Base-by-base conservation (phyloP, 2,113 vertebrate genomes). In the Erythrocercus mccallii region DNA sequence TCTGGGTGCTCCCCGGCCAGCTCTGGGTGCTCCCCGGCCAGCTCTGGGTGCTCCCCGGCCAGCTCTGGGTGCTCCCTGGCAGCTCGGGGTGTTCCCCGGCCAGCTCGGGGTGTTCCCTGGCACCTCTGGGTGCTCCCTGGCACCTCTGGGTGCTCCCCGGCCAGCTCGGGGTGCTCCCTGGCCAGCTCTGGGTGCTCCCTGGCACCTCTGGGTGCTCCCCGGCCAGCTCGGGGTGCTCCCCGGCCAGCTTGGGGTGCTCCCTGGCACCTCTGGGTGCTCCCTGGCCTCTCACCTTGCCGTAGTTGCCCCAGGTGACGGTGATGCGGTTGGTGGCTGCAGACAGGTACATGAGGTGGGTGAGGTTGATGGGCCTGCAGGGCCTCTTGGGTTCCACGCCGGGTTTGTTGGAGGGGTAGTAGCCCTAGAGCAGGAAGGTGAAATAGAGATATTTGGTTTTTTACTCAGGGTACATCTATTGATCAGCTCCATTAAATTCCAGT, bases 371-470 rank as follows among this genome's bases (percentile, higher is more conserved):
- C 40, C 99, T 98, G 97, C 99, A 99, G 20, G 99, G 99, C 80
- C 99, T 98, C 90, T 99, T 99, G 8, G 99, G 99, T 92, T 99
- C 99, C 92, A 99, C 99, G 3, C 99, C 99, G 4, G 99, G 99
- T 95, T 99, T 99, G 91, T 99, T 99, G 3, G 99, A 99, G 8
- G 99, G 99, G 73, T 99, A 99, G 96, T 99, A 99, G 69, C 99
- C 99, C 99, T 99, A 94, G 11, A 37, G 58, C 23, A 76, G 38
- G 42, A 15, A 81, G 69, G 70, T 42, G 1, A 31, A 31, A 35
- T 2, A 2, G 2, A 45, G 45, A 5, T 1, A 2, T 15, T 74
- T 31, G 8, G 3, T 10, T 50, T 40, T 57, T 40, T 0, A 48
- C 21, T 47, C 22, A 3, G 48, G 65, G 57, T 15, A 3, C 30